A percentile compares a stretch with the other conserved stretches of the same genome.
These are phyloP conservation scores for Sebastes paucispinis DNA, from an alignment of 2,797 vertebrate species.

Conservation along the genomic window DNA sequence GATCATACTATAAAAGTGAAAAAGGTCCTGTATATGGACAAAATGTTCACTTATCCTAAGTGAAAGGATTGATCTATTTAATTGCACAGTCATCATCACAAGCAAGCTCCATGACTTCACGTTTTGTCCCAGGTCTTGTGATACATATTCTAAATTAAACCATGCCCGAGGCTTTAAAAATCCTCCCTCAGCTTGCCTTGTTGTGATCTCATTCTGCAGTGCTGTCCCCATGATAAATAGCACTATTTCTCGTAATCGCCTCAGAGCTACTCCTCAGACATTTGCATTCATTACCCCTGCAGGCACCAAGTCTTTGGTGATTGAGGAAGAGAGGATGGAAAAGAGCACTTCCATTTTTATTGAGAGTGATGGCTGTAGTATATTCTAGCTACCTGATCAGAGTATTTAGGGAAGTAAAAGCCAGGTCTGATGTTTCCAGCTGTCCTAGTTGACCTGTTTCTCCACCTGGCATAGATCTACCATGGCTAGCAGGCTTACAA, in stretches of 20 bases:
- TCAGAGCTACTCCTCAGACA: conserved; percentile 54
- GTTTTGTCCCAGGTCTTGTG: conserved; percentile 2
- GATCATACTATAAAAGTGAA: conserved; percentile 18
- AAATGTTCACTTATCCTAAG: neutral
- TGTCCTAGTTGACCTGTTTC: conserved; percentile 24
- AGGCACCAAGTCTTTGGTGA: conserved; percentile 8
- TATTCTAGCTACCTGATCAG: conserved; percentile 9
- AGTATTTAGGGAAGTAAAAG: neutral
- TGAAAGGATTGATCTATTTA: conserved; percentile 10
- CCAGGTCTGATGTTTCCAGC: neutral
- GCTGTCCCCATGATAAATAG: conserved; percentile 59
- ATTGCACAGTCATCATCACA: neutral
- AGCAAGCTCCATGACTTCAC: neutral
- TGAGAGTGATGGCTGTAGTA: neutral
- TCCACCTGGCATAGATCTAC: conserved; percentile 18
- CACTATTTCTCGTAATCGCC: conserved; percentile 44
- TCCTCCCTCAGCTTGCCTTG: conserved; percentile 22
- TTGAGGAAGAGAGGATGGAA: conserved; percentile 3
- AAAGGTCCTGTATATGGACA: neutral
- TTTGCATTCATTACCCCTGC: conserved; percentile 60
- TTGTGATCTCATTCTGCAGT: conserved; percentile 58
- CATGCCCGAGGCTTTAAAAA: neutral
- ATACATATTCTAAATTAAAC: conserved; percentile 10
- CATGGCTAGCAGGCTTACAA: neutral
- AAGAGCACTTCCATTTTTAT: conserved; percentile 1